Evolutionary conservation across 1,140 invertebrate genomes (phyloP).

Genomic region (Kradibia gibbosae): DNA sequence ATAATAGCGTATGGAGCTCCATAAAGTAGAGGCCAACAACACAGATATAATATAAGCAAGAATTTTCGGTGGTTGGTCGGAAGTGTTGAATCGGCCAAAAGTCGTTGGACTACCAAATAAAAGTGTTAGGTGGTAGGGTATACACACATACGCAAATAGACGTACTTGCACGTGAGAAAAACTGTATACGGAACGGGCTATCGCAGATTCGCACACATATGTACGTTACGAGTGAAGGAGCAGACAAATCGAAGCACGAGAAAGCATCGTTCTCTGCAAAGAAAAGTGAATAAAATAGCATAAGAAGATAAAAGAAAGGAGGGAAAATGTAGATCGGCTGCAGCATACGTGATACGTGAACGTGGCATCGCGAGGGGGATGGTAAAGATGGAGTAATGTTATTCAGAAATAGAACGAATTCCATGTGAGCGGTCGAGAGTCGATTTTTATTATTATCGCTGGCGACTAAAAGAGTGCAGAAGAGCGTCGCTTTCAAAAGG

Average conservation of each 20-base stretch:
- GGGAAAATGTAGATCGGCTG: background rate
- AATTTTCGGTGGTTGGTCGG: background rate
- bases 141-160: too few species aligned
- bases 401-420: constrained; percentile 31
- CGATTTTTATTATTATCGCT: constrained; percentile 31
- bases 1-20: too few species aligned
- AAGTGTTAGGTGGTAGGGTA: background rate
- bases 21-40: background rate
- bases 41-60: background rate
- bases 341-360: background rate
- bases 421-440: background rate
- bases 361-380: background rate
- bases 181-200: background rate
- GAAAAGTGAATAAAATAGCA: background rate
- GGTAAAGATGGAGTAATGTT: background rate
- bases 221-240: background rate
- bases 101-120: background rate
- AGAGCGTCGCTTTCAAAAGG: background rate
- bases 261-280: too few species aligned
- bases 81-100: background rate
- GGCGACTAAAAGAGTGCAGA: background rate
- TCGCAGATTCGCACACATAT: background rate
- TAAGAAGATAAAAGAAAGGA: background rate
- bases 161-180: too few species aligned
- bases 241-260: too few species aligned